Conservation (phyloP, 2,888 invertebrate genomes). For the Ctenicera cuprea region DNA sequence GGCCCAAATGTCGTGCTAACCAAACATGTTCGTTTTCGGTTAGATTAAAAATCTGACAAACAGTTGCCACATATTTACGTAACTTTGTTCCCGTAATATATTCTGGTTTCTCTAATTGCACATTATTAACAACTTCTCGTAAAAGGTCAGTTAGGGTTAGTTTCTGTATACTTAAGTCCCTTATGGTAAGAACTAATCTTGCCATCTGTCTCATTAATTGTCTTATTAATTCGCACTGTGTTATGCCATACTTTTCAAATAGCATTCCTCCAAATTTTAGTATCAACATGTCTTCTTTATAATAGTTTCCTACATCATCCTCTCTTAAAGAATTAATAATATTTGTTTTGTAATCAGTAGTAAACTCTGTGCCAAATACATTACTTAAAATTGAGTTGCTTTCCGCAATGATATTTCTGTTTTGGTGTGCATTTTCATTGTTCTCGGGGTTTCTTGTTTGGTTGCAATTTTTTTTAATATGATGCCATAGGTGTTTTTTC, state of each 20-base stretch:
- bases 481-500: too few species aligned
- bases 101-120: too few species aligned
- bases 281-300: constrained; percentile 27
- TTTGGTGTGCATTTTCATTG: too few species aligned
- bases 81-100: constrained; percentile 56
- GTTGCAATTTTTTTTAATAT: too few species aligned
- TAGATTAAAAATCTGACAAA: too few species aligned
- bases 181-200: not conserved
- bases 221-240: constrained; percentile 20
- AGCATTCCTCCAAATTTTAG: constrained; percentile 39
- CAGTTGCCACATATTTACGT: constrained; percentile 60
- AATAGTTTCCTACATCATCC: constrained; percentile 24
- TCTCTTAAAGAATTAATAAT: constrained; percentile 13
- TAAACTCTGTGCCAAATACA: constrained; percentile 10
- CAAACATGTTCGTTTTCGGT: too few species aligned
- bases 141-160: too few species aligned
- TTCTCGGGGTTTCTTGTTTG: too few species aligned
- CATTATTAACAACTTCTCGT: too few species aligned
- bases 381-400: constrained; percentile 24
- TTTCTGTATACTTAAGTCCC: too few species aligned
- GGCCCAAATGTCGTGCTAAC: constrained; percentile 59
- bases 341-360: constrained; percentile 23
- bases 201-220: not conserved
- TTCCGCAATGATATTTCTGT: not conserved
- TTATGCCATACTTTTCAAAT: constrained; percentile 42